Base-by-base conservation (phyloP, 2,888 invertebrate genomes). In the Nemotelus nigrinus region DNA sequence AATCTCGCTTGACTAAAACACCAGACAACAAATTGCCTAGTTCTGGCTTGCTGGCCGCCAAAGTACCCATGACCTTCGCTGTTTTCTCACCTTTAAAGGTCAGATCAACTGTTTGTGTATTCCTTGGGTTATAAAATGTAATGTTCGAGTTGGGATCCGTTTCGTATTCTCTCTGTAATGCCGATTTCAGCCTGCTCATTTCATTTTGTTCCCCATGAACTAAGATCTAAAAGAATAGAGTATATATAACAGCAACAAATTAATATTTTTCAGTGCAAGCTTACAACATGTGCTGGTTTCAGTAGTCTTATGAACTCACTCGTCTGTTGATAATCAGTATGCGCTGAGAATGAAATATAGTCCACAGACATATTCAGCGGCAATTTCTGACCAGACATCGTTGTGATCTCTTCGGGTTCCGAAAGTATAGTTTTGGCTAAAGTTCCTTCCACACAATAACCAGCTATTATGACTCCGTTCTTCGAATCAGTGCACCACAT, bases 161-260 rank as follows among this genome's bases (percentile, higher is more conserved):
- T 86, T 97, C 96, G 85, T 97, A 97, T 85, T 99, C 98, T 25
- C 99, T 90, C 84, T 96, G 93, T 71, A 99, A 89, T 0, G 98
- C 99, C 57, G 97, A 94, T 87, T 98, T 97, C 78, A 99, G 89
- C 0, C 99, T 92, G 1, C 93, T 94, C 99, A 99, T 99, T 89
- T 99, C 99, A 88, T 99, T 99, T 88, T 96, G 96, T 86, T 99
- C 99, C 0, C 99, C 99, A 86, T 99, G 99, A 0, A 99, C 99
- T 67, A 98, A 88, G 64, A 97, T 92, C 94, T 94, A 47, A 2
- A 65, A 50, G 41, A 5, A 7, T 53, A 53, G 5, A 76, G 48
- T 7, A 75, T 39, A 47, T 67, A 25, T 43, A 25, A 1, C 45
- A n/a, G 44, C 2, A 67, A 67, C 47, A 7, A 45, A 47, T 47